Conservation (phyloP, 2,888 invertebrate genomes). For the Patella caerulea region DNA sequence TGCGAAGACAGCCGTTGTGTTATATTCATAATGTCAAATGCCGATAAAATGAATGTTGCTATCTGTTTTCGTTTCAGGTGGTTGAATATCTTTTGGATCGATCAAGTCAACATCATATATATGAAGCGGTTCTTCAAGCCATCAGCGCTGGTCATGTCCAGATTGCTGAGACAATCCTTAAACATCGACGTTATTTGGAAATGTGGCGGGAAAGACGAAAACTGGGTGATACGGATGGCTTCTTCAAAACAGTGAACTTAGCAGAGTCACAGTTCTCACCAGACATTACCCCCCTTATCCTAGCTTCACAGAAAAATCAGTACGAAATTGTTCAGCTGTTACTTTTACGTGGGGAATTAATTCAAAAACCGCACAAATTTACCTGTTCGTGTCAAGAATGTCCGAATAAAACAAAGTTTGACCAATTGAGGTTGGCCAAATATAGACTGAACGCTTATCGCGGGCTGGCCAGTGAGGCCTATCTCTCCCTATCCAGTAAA, state of each 20-base stretch:
- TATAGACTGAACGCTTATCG: slow-evolving; percentile 68
- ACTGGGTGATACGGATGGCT: slow-evolving; percentile 55
- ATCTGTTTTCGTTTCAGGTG: slow-evolving; percentile 44
- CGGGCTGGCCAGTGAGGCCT: slow-evolving; percentile 68
- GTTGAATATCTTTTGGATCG: slow-evolving; percentile 65
- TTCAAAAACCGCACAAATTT: slow-evolving; percentile 67
- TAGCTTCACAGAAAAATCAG: slow-evolving; percentile 68
- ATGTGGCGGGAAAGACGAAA: slow-evolving; percentile 58
- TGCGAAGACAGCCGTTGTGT: too few species aligned
- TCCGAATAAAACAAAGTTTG: slow-evolving; percentile 60
- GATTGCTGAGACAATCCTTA: slow-evolving; percentile 69
- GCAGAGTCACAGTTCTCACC: slow-evolving; percentile 68
- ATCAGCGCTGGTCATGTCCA: slow-evolving; percentile 69
- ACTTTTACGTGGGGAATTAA: slow-evolving; percentile 63
- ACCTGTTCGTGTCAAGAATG: slow-evolving; percentile 66
- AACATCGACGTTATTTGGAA: slow-evolving; percentile 66
- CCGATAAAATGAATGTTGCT: too few species aligned
- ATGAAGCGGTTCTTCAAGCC: slow-evolving; percentile 67
- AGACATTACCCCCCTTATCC: slow-evolving; percentile 67
- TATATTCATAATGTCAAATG: too few species aligned
- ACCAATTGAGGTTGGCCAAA: slow-evolving; percentile 67
- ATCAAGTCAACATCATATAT: slow-evolving; percentile 64
- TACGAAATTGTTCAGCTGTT: slow-evolving; percentile 67
- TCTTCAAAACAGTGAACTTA: slow-evolving; percentile 53
- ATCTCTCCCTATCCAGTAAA: slow-evolving; percentile 67